Base-by-base conservation (phyloP, 2,888 invertebrate species). In the Oegoconia quadripuncta region DNA sequence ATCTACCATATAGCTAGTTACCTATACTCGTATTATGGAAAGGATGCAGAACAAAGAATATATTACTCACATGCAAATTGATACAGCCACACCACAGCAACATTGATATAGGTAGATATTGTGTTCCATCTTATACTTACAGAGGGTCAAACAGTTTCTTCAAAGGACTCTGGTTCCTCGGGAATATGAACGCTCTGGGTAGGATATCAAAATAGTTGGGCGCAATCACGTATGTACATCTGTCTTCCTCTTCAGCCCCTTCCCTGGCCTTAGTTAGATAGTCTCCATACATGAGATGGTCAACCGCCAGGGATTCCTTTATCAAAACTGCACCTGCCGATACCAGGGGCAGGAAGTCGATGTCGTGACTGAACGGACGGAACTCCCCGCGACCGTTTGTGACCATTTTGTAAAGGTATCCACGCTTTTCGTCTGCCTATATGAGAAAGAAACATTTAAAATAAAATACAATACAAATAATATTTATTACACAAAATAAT, bases 211-310 rank as follows among this genome's bases (percentile, higher is more conserved):
- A 92, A 0, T 91, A 76, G 30, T 91, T 89, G 12, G 91, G 91
- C 5, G 94, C 93, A 35, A 93, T 89, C 0, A 95, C 95, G 62
- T 91, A 95, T 0, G 93, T 92, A 61, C 96, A 96, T 35, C 94
- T 88, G 0, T 91, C 74, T 8, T 83, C 79, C 61, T 95, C 93
- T 0, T 84, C 82, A 0, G 89, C 64, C 0, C 81, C 84, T 46
- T 88, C 77, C 17, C 83, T 65, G 0, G 91, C 88, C 62, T 92
- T 93, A 34, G 74, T 81, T 41, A 90, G 74, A 59, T 95, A 95
- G 59, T 95, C 93, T 1, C 81, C 69, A 51, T 93, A 93, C 78
- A 95, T 90, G 3, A 93, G 75, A 48, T 91, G 89, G 55, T 93
- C 91, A 4, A 94, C 89, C 0, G 91, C 90, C 0, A 91, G 90